Conservation (phyloP, 2,113 vertebrate species). For the Charina bottae region DNA sequence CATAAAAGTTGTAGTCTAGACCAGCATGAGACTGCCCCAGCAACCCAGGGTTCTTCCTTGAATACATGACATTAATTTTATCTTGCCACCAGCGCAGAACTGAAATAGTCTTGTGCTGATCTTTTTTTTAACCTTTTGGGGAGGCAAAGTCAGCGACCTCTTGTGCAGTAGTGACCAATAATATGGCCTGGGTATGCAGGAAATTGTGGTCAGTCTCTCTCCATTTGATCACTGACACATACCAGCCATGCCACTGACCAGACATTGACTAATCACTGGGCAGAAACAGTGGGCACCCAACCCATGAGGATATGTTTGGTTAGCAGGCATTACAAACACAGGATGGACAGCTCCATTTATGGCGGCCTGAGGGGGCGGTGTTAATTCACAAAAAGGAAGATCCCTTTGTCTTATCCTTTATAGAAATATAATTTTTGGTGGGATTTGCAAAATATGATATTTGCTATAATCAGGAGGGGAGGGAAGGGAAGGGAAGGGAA, state of each 20-base stretch:
- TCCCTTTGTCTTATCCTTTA: background rate
- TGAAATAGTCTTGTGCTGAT: too few species aligned
- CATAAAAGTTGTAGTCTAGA: background rate
- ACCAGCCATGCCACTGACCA: background rate
- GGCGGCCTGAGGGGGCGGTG: background rate
- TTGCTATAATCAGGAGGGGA: conserved; percentile 11
- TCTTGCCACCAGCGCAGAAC: too few species aligned
- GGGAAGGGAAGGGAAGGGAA: background rate
- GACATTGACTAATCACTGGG: background rate
- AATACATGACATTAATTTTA: background rate
- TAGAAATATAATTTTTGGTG: background rate
- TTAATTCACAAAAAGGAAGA: background rate
- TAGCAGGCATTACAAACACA: background rate
- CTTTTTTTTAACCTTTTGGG: background rate
- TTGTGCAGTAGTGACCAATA: background rate
- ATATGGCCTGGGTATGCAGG: background rate
- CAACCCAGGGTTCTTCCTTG: background rate
- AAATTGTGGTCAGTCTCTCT: background rate
- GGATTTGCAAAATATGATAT: conserved; percentile 25
- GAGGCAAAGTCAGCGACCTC: background rate
- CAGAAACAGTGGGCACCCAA: background rate
- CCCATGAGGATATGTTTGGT: background rate
- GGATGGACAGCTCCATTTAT: background rate
- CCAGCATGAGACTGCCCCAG: background rate
- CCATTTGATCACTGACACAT: background rate